These are phyloP conservation scores for Diachasmimorpha longicaudata DNA, from an alignment of 1,140 invertebrate genomes.

Conservation along the genomic window DNA sequence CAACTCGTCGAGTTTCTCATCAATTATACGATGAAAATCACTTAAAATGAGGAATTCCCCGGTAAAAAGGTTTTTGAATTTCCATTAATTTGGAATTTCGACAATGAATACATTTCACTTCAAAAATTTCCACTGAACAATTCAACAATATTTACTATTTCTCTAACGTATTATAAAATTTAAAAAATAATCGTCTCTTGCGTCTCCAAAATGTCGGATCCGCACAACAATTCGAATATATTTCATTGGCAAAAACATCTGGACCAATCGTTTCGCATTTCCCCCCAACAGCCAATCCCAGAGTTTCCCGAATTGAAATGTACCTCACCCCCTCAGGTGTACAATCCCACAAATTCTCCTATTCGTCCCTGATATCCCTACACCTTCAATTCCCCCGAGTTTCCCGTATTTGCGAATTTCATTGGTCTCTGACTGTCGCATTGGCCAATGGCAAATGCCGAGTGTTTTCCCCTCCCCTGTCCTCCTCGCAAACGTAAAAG, in stretches of 20 bases:
- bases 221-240: background rate
- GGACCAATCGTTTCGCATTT: constrained; percentile 33
- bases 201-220: too few relatives aligned
- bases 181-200: too few relatives aligned
- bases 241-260: background rate
- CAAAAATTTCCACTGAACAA: too few relatives aligned
- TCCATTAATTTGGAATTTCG: too few relatives aligned
- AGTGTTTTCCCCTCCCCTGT: constrained; percentile 36
- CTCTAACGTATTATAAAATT: too few relatives aligned
- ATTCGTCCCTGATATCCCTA: constrained; percentile 37
- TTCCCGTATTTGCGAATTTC: constrained; percentile 58
- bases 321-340: constrained; percentile 35
- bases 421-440: constrained; percentile 59
- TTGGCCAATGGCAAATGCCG: constrained; percentile 59
- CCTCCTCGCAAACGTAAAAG: constrained; percentile 37
- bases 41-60: too few relatives aligned
- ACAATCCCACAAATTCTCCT: background rate
- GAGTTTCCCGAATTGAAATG: constrained; percentile 51
- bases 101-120: too few relatives aligned
- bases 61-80: too few relatives aligned
- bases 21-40: too few relatives aligned
- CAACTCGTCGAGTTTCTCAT: too few relatives aligned
- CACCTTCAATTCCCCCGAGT: constrained; percentile 44
- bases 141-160: too few relatives aligned
- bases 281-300: constrained; percentile 38